Conservation (phyloP, 2,888 invertebrate species). For the Tetranychus truncatus region DNA sequence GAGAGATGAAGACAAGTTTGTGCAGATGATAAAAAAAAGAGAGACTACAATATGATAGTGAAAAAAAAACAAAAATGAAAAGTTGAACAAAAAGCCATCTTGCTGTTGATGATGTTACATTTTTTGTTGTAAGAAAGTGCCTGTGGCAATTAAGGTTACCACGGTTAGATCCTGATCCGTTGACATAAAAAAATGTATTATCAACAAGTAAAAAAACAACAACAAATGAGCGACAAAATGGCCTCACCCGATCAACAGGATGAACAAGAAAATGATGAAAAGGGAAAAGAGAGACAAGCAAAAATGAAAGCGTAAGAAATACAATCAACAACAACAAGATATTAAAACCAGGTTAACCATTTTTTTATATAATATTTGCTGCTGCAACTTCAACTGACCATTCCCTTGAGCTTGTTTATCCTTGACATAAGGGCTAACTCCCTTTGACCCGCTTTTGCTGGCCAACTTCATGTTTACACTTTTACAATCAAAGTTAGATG, state of each 20-base stretch:
- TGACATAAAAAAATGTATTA: not conserved
- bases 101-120: not conserved
- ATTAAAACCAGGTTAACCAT: not conserved
- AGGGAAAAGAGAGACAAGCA: not conserved
- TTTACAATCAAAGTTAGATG: not conserved
- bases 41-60: no score
- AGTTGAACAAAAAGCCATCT: no score
- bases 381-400: not conserved
- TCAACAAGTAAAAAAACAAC: not conserved
- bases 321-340: not conserved
- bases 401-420: conserved; percentile 1
- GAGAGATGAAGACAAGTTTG: no score
- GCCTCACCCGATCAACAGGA: not conserved
- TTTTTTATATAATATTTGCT: not conserved
- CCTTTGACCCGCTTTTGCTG: not conserved
- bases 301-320: not conserved
- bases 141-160: not conserved
- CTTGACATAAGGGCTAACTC: conserved; percentile 1
- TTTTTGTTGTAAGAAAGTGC: not conserved
- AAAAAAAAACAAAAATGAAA: no score
- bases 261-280: not conserved
- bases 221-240: not conserved
- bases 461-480: not conserved
- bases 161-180: not conserved
- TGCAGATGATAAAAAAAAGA: no score